Base-by-base conservation (phyloP, 1,140 invertebrate species). In the Araneus ventricosus region DNA sequence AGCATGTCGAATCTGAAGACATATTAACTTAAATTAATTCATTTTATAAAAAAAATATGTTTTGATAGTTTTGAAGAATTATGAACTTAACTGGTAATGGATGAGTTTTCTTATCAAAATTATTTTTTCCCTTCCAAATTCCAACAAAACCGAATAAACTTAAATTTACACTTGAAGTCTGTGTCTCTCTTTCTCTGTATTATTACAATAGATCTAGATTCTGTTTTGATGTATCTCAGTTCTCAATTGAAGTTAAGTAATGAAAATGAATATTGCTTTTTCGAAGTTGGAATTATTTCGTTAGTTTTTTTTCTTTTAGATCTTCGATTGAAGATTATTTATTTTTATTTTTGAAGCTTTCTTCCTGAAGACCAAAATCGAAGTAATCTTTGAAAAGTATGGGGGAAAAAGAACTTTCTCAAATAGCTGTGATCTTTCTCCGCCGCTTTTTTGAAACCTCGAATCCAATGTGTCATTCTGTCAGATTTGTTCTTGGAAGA, bases 381-480 rank as follows among this genome's bases (percentile, higher is more conserved):
- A 63, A 63, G 39, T 37, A 39, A 87, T 34, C 30, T 61, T 27
- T 87, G 61, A 61, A 84, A 84, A n/a, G 41, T 84, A 84, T 52
- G n/a, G 52, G 37, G n/a, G 63, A 63, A 8, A 80, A 80, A 75
- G 41, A 89, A 88, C 63, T 67, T 22, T 41, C 1, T 63, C 45
- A 27, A 41, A 88, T 87, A 88, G n/a, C 75, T 27, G 67, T 90
- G 88, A 90, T 80, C 88, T 80, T 80, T 90, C n/a, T n/a, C 41
- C 88, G 52, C 59, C 45, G 80, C 17, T 80, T 90, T 90, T 90
- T 90, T 34, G 70, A 79, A 90, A 90, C 88, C 88, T 90, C 75
- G 39, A 90, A n/a, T 70, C 70, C 41, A 34, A 90, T 90, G 70
- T 90, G 88, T 90, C 88, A 90, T 90, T 80, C 88, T 90, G 88